These are phyloP conservation scores for Drosophila paracracens DNA, from an alignment of 2,888 invertebrate genomes.

Conservation along the genomic window DNA sequence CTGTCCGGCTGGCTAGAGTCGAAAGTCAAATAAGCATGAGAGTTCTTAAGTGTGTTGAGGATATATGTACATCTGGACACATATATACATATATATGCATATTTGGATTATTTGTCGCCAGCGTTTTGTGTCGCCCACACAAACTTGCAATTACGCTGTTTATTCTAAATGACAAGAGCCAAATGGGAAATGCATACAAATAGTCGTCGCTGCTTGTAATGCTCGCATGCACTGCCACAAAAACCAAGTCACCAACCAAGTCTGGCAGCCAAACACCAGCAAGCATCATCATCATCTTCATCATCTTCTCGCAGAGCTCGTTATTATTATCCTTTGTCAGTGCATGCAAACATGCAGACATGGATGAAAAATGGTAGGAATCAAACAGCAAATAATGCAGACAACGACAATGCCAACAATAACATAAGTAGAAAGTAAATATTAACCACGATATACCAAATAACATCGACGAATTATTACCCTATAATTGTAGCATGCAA, in stretches of 20 bases:
- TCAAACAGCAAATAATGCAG: conserved; percentile 78
- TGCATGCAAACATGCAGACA: conserved; percentile 77
- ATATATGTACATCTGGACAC: background rate
- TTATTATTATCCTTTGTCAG: conserved; percentile 71
- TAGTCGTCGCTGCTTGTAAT: conserved; percentile 7
- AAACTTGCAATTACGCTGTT: conserved; percentile 80
- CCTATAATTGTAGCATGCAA: conserved; percentile 5
- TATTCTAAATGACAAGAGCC: conserved; percentile 76
- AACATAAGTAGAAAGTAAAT: conserved; percentile 59
- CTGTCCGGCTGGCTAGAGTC: conserved; percentile 26
- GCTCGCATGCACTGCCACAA: conserved; percentile 45
- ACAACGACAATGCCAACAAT: conserved; percentile 69
- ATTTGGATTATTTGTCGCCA: conserved; percentile 77
- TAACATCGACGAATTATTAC: conserved; percentile 26
- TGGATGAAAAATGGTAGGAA: conserved; percentile 69
- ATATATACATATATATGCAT: conserved; percentile 8
- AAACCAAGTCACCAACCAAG: conserved; percentile 42
- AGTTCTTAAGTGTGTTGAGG: conserved; percentile 4
- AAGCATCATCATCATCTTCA: background rate
- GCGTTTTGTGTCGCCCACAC: conserved; percentile 75
- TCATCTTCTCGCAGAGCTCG: conserved; percentile 3
- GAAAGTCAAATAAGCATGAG: conserved; percentile 7
- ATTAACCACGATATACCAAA: conserved; percentile 20
- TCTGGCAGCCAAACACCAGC: conserved; percentile 17
- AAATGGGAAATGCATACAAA: conserved; percentile 72